Percentiles rank a stretch among this genome's conserved stretches.
These are phyloP conservation scores for Mya arenaria DNA, from an alignment of 1,140 invertebrate species.

Conservation along the genomic window DNA sequence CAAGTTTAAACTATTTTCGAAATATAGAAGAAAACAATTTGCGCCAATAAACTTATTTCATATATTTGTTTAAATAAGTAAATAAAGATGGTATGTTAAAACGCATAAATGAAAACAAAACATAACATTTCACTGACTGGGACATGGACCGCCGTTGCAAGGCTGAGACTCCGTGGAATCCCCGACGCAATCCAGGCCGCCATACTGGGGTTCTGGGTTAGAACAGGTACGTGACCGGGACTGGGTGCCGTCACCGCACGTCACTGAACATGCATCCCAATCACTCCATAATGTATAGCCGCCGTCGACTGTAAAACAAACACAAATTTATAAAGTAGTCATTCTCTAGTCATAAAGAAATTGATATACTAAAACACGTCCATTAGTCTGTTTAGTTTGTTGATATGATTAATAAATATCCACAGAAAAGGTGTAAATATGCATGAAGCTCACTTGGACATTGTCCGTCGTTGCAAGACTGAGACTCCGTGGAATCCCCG, in stretches of 20 bases:
- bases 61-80: too few species aligned
- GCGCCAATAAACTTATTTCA: too few species aligned
- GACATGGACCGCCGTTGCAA: conserved; percentile 33
- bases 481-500: conserved; percentile 61
- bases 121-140: background rate
- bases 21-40: too few species aligned
- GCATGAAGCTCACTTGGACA: too few species aligned
- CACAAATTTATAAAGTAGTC: too few species aligned
- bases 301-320: conserved; percentile 56
- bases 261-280: conserved; percentile 55
- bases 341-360: too few species aligned
- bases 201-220: conserved; percentile 63
- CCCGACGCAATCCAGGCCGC: conserved; percentile 60
- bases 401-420: too few species aligned
- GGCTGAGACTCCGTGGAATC: conserved; percentile 8
- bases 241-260: conserved; percentile 57
- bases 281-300: conserved; percentile 62
- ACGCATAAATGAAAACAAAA: too few species aligned
- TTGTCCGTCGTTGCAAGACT: too few species aligned
- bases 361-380: background rate
- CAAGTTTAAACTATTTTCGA: too few species aligned
- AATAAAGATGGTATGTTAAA: too few species aligned
- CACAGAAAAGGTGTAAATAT: too few species aligned
- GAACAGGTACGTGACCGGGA: conserved; percentile 56
- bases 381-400: conserved; percentile 17